phyloP scores from a whole-genome alignment of 1,140 invertebrate genomes.

The Whitmania pigra region DNA sequence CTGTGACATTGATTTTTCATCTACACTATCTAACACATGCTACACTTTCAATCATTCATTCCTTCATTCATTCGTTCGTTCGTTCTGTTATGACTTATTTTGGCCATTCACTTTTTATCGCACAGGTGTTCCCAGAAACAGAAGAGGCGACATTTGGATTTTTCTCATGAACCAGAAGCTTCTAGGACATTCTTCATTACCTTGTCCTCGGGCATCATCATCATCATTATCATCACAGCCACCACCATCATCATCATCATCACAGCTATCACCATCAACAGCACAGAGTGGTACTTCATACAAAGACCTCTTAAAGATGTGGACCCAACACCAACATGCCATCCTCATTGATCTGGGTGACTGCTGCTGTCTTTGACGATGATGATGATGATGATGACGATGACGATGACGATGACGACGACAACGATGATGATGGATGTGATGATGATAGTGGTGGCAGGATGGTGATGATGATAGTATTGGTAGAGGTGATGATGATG shows the following conservation, averaged over 20 bases:
- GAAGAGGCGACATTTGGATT: constrained; percentile 80
- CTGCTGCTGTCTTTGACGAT: constrained; percentile 15
- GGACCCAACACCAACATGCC: constrained; percentile 85
- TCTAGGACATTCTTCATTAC: constrained; percentile 42
- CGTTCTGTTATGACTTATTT: neutral
- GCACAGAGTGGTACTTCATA: constrained; percentile 45
- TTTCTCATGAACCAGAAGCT: constrained; percentile 70
- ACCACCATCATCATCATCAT: constrained; percentile 19
- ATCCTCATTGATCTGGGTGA: constrained; percentile 77
- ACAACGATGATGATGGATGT: too few relatives aligned
- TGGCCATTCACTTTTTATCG: neutral
- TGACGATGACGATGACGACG: too few relatives aligned
- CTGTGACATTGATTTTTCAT: too few relatives aligned
- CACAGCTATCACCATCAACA: constrained; percentile 21
- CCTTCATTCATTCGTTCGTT: too few relatives aligned
- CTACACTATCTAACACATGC: too few relatives aligned
- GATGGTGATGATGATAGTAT: too few relatives aligned
- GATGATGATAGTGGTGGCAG: too few relatives aligned
- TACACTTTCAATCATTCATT: too few relatives aligned
- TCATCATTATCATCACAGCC: neutral
- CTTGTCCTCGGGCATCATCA: constrained; percentile 25
- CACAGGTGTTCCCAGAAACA: constrained; percentile 67
- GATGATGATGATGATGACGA: too few relatives aligned
- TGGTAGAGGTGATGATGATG: too few relatives aligned
- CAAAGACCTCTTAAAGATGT: constrained; percentile 63